These are phyloP conservation scores for Amphiura filiformis DNA, from an alignment of 35 echinoderm and acorn worm genomes.

Conservation along the genomic window DNA sequence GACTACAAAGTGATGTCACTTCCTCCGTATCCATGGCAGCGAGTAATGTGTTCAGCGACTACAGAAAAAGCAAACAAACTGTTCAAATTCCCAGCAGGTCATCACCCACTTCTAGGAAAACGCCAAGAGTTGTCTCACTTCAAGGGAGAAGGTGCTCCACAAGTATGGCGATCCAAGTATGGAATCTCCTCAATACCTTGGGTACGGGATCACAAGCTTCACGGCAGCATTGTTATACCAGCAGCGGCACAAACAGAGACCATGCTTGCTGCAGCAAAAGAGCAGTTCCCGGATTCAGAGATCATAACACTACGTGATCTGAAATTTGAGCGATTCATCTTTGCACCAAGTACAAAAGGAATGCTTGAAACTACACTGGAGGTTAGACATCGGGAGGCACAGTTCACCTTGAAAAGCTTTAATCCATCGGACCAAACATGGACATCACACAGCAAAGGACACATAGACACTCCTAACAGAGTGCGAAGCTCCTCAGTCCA, in stretches of 20 bases:
- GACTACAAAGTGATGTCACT: conserved; percentile 78
- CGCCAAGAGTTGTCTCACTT: conserved; percentile 68
- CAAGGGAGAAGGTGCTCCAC: conserved; percentile 56
- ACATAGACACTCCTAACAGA: conserved; percentile 58
- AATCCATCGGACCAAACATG: conserved; percentile 67
- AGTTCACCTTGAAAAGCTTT: conserved; percentile 74
- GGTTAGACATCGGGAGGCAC: conserved; percentile 61
- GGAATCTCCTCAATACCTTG: conserved; percentile 69
- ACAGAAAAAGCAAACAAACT: conserved; percentile 66
- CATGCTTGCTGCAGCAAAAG: conserved; percentile 60
- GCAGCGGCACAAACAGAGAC: conserved; percentile 91
- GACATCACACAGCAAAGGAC: conserved; percentile 71
- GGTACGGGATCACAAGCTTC: conserved; percentile 93
- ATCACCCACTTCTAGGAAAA: conserved; percentile 89
- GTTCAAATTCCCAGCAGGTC: conserved; percentile 76
- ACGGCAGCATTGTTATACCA: conserved; percentile 87
- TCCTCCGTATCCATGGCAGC: conserved; percentile 91
- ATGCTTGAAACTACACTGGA: conserved; percentile 79
- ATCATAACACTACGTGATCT: conserved; percentile 64
- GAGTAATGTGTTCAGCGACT: conserved; percentile 72
- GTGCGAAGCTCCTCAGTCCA: conserved; percentile 44
- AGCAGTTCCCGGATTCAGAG: conserved; percentile 38
- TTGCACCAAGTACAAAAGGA: conserved; percentile 53
- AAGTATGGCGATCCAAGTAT: conserved; percentile 74
- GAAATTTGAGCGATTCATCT: conserved; percentile 94